These are phyloP conservation scores for Crocodylus rhombifer DNA, from an alignment of 2,797 vertebrate genomes.

Conservation along the genomic window DNA sequence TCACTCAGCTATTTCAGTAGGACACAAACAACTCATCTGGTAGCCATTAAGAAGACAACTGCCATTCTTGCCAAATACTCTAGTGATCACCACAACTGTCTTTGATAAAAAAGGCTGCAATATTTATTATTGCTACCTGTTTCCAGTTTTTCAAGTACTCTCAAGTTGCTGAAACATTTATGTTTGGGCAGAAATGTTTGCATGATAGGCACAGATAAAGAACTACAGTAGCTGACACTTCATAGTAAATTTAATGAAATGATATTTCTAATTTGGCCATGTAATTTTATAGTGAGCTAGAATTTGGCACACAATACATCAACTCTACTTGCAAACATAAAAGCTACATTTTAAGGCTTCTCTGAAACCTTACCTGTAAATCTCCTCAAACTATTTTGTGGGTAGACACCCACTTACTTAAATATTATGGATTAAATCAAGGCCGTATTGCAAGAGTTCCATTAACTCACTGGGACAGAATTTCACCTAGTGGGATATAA, in stretches of 20 bases:
- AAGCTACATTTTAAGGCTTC: constrained; percentile 22
- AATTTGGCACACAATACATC: constrained; percentile 29
- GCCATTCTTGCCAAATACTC: neutral
- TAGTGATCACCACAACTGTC: constrained; percentile 18
- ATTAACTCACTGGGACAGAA: neutral
- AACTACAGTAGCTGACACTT: constrained; percentile 17
- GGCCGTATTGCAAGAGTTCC: neutral
- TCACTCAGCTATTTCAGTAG: neutral
- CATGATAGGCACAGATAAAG: constrained; percentile 54
- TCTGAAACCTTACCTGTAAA: neutral
- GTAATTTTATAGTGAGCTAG: constrained; percentile 20
- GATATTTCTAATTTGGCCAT: neutral
- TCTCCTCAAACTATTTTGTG: neutral
- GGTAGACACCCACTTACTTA: neutral
- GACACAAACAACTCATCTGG: constrained; percentile 43
- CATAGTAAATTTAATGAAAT: constrained; percentile 4
- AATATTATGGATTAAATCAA: neutral
- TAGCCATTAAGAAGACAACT: neutral
- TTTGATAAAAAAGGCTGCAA: constrained; percentile 12
- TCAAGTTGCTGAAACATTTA: neutral
- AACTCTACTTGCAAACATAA: constrained; percentile 24
- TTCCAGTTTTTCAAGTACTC: neutral
- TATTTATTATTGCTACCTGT: constrained; percentile 26
- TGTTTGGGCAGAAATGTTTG: neutral
- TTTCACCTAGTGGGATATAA: neutral